phyloP scores from a whole-genome alignment of 2,113 vertebrate genomes.

The Phalacrocorax aristotelis region DNA sequence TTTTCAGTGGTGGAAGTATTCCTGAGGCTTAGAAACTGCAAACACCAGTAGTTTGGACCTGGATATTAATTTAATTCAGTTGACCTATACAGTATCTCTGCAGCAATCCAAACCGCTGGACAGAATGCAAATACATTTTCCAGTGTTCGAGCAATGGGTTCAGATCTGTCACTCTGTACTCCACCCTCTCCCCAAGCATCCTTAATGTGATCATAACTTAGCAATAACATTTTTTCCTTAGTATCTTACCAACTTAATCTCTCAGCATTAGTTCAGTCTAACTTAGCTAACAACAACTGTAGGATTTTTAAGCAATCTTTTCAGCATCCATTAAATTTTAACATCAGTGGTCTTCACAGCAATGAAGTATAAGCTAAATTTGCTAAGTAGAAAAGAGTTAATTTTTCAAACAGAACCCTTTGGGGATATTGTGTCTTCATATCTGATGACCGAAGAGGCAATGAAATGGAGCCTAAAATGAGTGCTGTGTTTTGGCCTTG shows the following conservation, averaged over 20 bases:
- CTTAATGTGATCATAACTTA: neutral
- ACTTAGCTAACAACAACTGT: slow-evolving; percentile 6
- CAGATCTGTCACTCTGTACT: neutral
- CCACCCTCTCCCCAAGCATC: neutral
- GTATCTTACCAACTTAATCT: neutral
- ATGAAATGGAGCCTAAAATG: slow-evolving; percentile 19
- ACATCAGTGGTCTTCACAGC: slow-evolving; percentile 2
- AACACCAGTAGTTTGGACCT: neutral
- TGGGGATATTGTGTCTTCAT: slow-evolving; percentile 12
- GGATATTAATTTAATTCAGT: neutral
- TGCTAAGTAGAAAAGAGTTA: neutral
- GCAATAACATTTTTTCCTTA: neutral
- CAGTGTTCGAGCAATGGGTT: neutral
- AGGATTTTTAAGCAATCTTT: slow-evolving; percentile 13
- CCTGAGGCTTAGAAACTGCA: neutral
- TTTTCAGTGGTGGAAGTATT: neutral
- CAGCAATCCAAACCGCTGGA: neutral
- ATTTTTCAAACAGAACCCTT: slow-evolving; percentile 43
- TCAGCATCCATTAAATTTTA: slow-evolving; percentile 37
- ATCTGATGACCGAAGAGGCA: slow-evolving; percentile 37
- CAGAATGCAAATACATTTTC: neutral
- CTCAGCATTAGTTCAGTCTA: neutral
- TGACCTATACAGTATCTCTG: neutral
- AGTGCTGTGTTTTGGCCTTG: neutral
- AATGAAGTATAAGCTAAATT: neutral